Base-by-base conservation (phyloP, 1,140 invertebrate genomes). In the Dinoponera quadriceps region DNA sequence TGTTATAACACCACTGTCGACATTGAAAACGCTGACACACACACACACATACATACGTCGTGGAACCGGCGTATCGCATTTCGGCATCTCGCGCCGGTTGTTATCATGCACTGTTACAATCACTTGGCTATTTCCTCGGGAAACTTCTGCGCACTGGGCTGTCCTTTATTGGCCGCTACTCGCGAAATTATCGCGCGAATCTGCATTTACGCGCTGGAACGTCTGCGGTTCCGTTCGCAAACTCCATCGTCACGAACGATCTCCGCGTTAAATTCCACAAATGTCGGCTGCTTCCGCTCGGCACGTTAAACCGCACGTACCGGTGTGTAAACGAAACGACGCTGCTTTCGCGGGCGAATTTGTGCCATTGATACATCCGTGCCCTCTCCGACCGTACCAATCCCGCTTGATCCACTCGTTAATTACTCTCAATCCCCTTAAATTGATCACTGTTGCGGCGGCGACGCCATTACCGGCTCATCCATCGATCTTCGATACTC, bases 261-360 rank as follows among this genome's bases (percentile, higher is more conserved):
- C 83, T 54, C 72, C 78, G 68, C 82, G 74, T 77, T 78, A 82
- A 84, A 88, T 85, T 77, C 83, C 78, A 51, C 83, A 85, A 88
- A 87, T 77, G 83, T 59, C 60, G 55, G 22, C 65, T 59, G 69
- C 75, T 78, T 78, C 54, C 68, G 59, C 57, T 59, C 59, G 38
- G 51, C 22, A 71, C 57, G 75, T 80, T 80, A 69, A 80, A 80
- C 33, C 82, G 48, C 57, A 33, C 75, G 80, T 88, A 44, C 29
- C 86, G n/a, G 66, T 65, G 68, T 88, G 86, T 75, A 88, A 88
- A 88, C 86, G 86, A 85, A 88, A 85, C 86, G 86, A 78, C 87
- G 74, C 66, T 59, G 86, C 71, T 88, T 85, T 68, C 83, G 83
- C 71, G 83, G 83, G n/a, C 33, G 62, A 68, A 78, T 83, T 77